Evolutionary conservation across 2,113 vertebrate species (phyloP).

Genomic region (Tautogolabrus adspersus): DNA sequence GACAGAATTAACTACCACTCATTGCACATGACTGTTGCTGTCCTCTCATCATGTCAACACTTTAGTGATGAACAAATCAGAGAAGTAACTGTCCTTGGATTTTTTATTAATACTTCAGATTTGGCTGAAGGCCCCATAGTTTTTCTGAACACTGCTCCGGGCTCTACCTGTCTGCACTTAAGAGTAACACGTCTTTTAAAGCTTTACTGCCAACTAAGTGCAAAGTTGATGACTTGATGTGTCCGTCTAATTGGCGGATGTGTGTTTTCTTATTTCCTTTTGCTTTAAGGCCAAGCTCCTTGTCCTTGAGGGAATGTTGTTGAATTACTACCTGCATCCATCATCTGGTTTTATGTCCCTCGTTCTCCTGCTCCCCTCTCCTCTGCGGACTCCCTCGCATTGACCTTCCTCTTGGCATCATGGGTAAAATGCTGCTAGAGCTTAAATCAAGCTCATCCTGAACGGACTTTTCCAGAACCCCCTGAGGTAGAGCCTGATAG

Average conservation of each 20-base stretch:
- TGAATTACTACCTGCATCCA: slow-evolving; percentile 61
- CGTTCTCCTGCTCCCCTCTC: slow-evolving; percentile 18
- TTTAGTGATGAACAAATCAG: not conserved
- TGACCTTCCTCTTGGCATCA: slow-evolving; percentile 73
- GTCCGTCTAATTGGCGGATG: slow-evolving; percentile 35
- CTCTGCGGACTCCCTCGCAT: slow-evolving; percentile 39
- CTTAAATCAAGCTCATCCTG: slow-evolving; percentile 73
- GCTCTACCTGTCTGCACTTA: slow-evolving; percentile 17
- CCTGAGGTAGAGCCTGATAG: slow-evolving; percentile 60
- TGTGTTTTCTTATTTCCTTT: slow-evolving; percentile 67
- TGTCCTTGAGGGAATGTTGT: slow-evolving; percentile 49
- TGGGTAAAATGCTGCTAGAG: slow-evolving; percentile 69
- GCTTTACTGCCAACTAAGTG: slow-evolving; percentile 40
- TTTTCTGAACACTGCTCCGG: not conserved
- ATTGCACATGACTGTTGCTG: not conserved
- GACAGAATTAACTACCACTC: not conserved
- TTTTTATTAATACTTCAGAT: not conserved
- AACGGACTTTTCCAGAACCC: slow-evolving; percentile 53
- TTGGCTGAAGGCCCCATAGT: not conserved
- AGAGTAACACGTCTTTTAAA: slow-evolving; percentile 22
- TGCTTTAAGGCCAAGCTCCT: slow-evolving; percentile 42
- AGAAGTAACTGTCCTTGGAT: not conserved
- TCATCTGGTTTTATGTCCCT: slow-evolving; percentile 61
- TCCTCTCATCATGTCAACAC: not conserved
- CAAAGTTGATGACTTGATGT: slow-evolving; percentile 45